A percentile compares a stretch with the other conserved stretches of the same genome.
These are phyloP conservation scores for Epizoanthus illoricatus DNA, from an alignment of 92 coral and sea anemone genomes.

Conservation along the genomic window DNA sequence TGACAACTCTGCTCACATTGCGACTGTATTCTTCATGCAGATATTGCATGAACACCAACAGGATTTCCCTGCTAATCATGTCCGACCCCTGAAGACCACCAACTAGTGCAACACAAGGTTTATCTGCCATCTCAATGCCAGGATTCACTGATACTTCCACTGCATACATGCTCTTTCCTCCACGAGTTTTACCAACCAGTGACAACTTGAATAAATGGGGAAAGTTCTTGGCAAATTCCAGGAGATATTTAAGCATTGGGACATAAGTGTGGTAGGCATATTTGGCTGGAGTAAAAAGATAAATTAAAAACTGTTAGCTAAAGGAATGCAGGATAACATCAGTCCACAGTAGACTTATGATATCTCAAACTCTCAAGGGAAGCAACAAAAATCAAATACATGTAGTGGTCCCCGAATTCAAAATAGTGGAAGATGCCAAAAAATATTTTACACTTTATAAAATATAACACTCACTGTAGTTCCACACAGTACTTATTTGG, in stretches of 20 bases:
- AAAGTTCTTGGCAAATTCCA: conserved; percentile 51
- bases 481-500: too few relatives aligned
- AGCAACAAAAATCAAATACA: too few relatives aligned
- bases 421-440: too few relatives aligned
- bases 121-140: conserved; percentile 48
- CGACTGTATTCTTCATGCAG: conserved; percentile 68
- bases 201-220: conserved; percentile 63
- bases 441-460: too few relatives aligned
- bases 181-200: conserved; percentile 67
- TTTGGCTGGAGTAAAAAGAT: conserved; percentile 31
- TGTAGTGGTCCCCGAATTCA: too few relatives aligned
- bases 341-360: background rate
- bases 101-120: conserved; percentile 79
- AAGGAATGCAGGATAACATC: background rate
- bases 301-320: background rate
- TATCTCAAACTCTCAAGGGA: too few relatives aligned
- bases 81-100: conserved; percentile 89
- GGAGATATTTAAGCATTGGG: conserved; percentile 52
- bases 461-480: too few relatives aligned
- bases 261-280: conserved; percentile 70
- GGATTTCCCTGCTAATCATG: conserved; percentile 77
- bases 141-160: conserved; percentile 66
- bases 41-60: conserved; percentile 72
- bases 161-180: conserved; percentile 67
- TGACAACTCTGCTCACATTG: conserved; percentile 58